These are phyloP conservation scores for Agrenia bidenticulata DNA, from an alignment of 2,888 invertebrate species.

Conservation along the genomic window DNA sequence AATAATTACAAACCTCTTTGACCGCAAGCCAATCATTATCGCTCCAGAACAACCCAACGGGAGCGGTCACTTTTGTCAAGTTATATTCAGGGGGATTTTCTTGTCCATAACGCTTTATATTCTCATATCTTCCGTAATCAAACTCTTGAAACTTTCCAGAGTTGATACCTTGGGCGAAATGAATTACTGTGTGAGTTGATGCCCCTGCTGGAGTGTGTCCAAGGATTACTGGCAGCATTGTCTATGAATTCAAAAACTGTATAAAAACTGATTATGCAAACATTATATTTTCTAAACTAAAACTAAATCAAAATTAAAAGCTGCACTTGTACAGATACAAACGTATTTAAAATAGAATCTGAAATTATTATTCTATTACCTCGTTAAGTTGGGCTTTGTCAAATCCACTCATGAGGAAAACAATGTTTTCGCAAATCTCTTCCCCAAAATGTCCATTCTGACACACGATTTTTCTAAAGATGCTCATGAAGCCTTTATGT, in stretches of 20 bases:
- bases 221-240: conserved; percentile 66
- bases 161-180: conserved; percentile 61
- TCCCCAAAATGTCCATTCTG: conserved; percentile 23
- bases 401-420: conserved; percentile 33
- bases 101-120: conserved; percentile 63
- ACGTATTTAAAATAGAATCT: too few species aligned
- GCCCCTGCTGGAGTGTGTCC: conserved; percentile 73
- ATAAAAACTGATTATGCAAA: not conserved
- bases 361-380: too few species aligned
- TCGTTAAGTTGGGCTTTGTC: conserved; percentile 28
- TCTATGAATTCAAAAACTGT: conserved; percentile 54
- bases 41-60: conserved; percentile 68
- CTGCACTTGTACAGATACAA: too few species aligned
- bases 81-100: conserved; percentile 65
- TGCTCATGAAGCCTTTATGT: conserved; percentile 25
- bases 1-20: conserved; percentile 18
- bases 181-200: conserved; percentile 70
- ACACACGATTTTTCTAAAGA: conserved; percentile 37
- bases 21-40: conserved; percentile 66
- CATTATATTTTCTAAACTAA: not conserved
- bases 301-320: too few species aligned
- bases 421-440: conserved; percentile 31
- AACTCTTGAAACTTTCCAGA: conserved; percentile 65
- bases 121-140: conserved; percentile 67
- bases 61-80: conserved; percentile 63